Conservation (phyloP, 2,113 vertebrate genomes). For the Carassius carassius region DNA sequence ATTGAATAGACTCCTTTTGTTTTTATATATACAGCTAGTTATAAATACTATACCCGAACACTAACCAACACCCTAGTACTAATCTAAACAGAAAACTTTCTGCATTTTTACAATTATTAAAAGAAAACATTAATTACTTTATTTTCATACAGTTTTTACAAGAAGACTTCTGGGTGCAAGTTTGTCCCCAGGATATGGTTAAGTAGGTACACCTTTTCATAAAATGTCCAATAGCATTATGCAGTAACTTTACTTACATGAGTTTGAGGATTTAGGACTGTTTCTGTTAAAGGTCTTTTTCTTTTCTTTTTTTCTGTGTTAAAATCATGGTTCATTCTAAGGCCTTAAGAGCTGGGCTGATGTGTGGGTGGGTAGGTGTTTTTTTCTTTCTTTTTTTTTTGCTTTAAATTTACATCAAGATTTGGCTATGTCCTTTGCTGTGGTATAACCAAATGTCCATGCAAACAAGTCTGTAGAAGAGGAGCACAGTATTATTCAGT, state of each 20-base stretch:
- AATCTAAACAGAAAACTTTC: too few species aligned
- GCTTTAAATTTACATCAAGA: constrained; percentile 13
- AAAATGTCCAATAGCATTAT: not conserved
- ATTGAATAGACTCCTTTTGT: too few species aligned
- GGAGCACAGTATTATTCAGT: not conserved
- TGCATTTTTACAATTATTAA: not conserved
- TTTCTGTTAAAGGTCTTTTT: not conserved
- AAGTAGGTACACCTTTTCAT: not conserved
- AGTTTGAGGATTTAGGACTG: not conserved
- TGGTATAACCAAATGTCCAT: constrained; percentile 16
- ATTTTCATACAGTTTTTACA: too few species aligned
- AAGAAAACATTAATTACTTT: too few species aligned
- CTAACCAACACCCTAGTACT: too few species aligned
- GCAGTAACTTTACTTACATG: not conserved
- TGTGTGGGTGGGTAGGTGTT: not conserved
- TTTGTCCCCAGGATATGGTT: not conserved
- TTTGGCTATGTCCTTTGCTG: not conserved
- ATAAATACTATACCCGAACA: too few species aligned
- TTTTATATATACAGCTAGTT: too few species aligned
- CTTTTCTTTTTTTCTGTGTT: not conserved
- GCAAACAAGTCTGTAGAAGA: not conserved
- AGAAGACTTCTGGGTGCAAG: not conserved
- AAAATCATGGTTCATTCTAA: not conserved
- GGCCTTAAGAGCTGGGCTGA: not conserved
- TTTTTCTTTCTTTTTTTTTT: not conserved